Conservation (phyloP, 2,113 vertebrate species). For the Psilopsiagon aurifrons region DNA sequence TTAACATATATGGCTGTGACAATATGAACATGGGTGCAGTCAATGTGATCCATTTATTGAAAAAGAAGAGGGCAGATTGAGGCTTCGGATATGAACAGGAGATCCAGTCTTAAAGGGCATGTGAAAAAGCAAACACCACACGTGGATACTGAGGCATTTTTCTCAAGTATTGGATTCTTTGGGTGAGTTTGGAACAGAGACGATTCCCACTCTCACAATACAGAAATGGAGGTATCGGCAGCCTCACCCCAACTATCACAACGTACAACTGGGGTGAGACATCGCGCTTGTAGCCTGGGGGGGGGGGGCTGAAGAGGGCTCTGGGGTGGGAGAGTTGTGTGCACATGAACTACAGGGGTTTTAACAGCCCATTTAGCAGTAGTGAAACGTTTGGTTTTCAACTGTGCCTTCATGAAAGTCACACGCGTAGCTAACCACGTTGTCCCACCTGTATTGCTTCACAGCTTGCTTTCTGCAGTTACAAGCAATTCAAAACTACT, state of each 20-base stretch:
- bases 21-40: neutral
- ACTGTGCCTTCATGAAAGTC: constrained; percentile 39
- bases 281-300: neutral
- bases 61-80: constrained; percentile 5
- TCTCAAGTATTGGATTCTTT: constrained; percentile 49
- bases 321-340: neutral
- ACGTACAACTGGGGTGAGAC: neutral
- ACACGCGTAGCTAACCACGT: constrained; percentile 27
- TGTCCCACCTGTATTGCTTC: constrained; percentile 58
- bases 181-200: constrained; percentile 17
- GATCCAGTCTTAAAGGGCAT: constrained; percentile 20
- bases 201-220: constrained; percentile 7
- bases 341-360: constrained; percentile 7
- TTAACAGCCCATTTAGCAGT: constrained; percentile 26
- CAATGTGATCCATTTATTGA: constrained; percentile 17
- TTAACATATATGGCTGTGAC: constrained; percentile 58
- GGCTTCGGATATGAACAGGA: neutral
- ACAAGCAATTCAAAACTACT: constrained; percentile 70
- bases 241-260: neutral
- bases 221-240: constrained; percentile 38
- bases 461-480: constrained; percentile 74
- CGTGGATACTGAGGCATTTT: constrained; percentile 2
- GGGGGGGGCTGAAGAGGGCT: neutral
- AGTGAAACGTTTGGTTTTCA: constrained; percentile 52
- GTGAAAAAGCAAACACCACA: constrained; percentile 34